Percentiles rank a stretch among this genome's conserved stretches.
phyloP scores from a whole-genome alignment of 2,797 vertebrate species.

The Cyprinodon diabolis region DNA sequence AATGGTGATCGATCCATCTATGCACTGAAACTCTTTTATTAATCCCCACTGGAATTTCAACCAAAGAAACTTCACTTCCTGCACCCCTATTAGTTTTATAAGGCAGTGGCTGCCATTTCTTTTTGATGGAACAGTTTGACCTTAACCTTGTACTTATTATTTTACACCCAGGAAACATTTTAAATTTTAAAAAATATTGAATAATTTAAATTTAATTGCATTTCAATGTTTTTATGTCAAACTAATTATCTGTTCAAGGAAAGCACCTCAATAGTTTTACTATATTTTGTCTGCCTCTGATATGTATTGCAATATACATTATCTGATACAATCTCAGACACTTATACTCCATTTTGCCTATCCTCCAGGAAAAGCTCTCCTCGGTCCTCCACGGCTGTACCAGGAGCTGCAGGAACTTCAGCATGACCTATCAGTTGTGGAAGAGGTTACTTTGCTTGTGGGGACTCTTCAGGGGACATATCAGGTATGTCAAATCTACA shows the following conservation, averaged over 20 bases:
- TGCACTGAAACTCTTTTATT: conserved; percentile 58
- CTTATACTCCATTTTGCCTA: not conserved
- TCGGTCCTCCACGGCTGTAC: conserved; percentile 94
- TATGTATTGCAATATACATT: not conserved
- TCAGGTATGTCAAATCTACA: conserved; percentile 79
- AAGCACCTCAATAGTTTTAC: conserved; percentile 14
- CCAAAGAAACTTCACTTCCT: conserved; percentile 48
- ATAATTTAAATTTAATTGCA: not conserved
- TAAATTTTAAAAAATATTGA: not conserved
- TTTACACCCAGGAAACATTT: not conserved
- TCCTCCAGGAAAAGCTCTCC: conserved; percentile 82
- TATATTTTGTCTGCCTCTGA: not conserved
- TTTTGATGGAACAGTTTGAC: not conserved
- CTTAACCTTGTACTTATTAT: conserved; percentile 9
- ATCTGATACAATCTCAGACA: not conserved
- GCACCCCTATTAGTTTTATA: conserved; percentile 15
- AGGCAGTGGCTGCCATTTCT: conserved; percentile 2
- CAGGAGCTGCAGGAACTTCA: conserved; percentile 96
- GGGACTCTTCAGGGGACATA: conserved; percentile 93
- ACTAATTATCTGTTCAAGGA: not conserved
- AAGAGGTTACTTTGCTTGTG: conserved; percentile 92
- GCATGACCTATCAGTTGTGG: conserved; percentile 92
- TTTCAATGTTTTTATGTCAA: not conserved
- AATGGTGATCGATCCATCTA: conserved; percentile 65
- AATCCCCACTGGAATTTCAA: conserved; percentile 43